Evolutionary conservation across 2,113 vertebrate genomes (phyloP), one percentile per base, ranked within the genome.

Genomic region (Lanius collurio): DNA sequence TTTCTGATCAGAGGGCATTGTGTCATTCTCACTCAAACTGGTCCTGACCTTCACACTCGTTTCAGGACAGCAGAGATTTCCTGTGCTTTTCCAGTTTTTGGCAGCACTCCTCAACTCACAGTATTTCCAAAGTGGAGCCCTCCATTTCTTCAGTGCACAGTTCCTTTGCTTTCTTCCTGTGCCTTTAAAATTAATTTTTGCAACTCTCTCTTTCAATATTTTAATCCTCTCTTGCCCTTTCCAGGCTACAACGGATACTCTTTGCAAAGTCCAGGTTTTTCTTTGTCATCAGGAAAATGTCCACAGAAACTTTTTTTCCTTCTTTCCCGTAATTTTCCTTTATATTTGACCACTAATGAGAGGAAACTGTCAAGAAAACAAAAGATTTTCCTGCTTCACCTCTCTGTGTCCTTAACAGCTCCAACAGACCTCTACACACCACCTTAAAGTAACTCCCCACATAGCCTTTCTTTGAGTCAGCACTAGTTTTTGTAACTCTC

Each of bases 161-260:
- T 7, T 73, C 41, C 49, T 76, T 49, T 49, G 7, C 16, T 53
- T 65, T 90, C 71, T 60, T 89, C 21, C 50, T 28, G 11, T 10
- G 17, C 18, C 23, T 57, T 82, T 73, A 64, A 17, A 73, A 80
- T n/a, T 21, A 69, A 27, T 12, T 26, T 67, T n/a, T 80, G 5
- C 23, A 42, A 53, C 37, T 35, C 11, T 18, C 35, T 31, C 44
- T 69, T 63, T 37, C 31, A 46, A 16, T 24, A 42, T 75, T 67
- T 81, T 35, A 47, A 68, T 27, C 8, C 9, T 23, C 7, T 65
- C 59, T 47, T 59, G 37, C 26, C 67, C 22, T 42, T 87, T 50
- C 56, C 63, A 87, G 56, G 60, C 47, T 56, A 46, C 0, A 0
- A 37, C 6, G 14, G 64, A 53, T 33, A 26, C 6, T 21, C 67